phyloP scores from a whole-genome alignment of 2,888 invertebrate species.

The Meganola albula region DNA sequence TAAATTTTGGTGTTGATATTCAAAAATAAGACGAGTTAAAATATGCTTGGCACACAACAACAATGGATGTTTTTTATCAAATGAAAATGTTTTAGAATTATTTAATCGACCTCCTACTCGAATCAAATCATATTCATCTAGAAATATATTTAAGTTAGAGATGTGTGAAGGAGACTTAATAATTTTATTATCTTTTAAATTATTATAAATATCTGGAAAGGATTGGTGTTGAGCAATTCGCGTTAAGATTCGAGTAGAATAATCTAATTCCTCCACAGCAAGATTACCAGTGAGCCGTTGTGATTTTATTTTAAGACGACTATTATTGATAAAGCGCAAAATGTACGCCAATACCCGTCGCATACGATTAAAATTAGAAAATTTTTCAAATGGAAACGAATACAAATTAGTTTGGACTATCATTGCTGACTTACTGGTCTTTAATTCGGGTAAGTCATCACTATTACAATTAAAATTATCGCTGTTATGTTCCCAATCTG shows the following conservation, averaged over 20 bases:
- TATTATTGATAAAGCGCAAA: not conserved
- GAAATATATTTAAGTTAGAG: conserved; percentile 5
- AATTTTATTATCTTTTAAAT: not conserved
- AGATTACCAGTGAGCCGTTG: not conserved
- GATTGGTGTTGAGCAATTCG: conserved; percentile 3
- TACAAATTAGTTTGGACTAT: not conserved
- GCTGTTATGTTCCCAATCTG: too few relatives aligned
- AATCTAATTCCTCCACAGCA: not conserved
- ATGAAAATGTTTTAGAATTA: conserved; percentile 2
- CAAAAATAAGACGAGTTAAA: conserved; percentile 3
- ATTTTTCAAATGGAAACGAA: not conserved
- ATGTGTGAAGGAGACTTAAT: conserved; percentile 1
- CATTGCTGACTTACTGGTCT: not conserved
- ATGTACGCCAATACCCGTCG: not conserved
- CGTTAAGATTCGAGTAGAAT: conserved; percentile 2
- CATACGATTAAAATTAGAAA: not conserved
- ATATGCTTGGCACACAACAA: conserved; percentile 4
- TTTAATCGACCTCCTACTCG: conserved; percentile 3
- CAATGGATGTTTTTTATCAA: conserved; percentile 7
- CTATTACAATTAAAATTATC: too few relatives aligned
- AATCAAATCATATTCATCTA: conserved; percentile 2
- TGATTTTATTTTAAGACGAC: not conserved
- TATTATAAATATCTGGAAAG: not conserved
- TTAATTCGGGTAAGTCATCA: not conserved
- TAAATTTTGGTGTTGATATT: not conserved